Evolutionary conservation across 2,797 vertebrate species (phyloP).

Genomic region (Trachops cirrhosus): DNA sequence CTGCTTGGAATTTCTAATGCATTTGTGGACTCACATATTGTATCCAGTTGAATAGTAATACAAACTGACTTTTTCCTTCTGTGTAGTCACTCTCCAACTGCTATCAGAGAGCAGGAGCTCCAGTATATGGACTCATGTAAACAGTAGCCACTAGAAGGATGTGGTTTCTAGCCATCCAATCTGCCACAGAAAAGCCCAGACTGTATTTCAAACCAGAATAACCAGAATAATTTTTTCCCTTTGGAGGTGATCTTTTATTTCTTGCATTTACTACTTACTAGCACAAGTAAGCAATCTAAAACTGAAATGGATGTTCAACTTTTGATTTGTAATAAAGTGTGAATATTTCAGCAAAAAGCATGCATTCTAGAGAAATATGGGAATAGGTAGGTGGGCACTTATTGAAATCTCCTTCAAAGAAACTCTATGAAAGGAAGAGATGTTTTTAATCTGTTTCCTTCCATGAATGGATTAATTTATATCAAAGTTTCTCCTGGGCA

Average conservation of each 20-base stretch:
- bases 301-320: not conserved
- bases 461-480: not conserved
- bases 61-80: slow-evolving; percentile 45
- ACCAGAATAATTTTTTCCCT: not conserved
- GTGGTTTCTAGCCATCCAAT: not conserved
- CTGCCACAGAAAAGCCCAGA: not conserved
- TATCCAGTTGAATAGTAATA: slow-evolving; percentile 54
- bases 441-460: not conserved
- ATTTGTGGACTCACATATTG: slow-evolving; percentile 31
- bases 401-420: not conserved
- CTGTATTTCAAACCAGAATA: slow-evolving; percentile 55
- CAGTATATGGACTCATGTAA: not conserved
- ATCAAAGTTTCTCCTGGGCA: not conserved
- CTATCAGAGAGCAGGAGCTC: slow-evolving; percentile 30
- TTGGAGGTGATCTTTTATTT: not conserved
- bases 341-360: not conserved
- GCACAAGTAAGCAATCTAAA: slow-evolving; percentile 28
- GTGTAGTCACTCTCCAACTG: not conserved
- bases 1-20: slow-evolving; percentile 43
- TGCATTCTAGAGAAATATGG: not conserved
- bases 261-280: not conserved
- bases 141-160: not conserved
- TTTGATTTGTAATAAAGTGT: not conserved
- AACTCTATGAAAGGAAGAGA: not conserved
- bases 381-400: not conserved